Base-by-base conservation (phyloP, 2,888 invertebrate genomes). In the Diaphora mendica region DNA sequence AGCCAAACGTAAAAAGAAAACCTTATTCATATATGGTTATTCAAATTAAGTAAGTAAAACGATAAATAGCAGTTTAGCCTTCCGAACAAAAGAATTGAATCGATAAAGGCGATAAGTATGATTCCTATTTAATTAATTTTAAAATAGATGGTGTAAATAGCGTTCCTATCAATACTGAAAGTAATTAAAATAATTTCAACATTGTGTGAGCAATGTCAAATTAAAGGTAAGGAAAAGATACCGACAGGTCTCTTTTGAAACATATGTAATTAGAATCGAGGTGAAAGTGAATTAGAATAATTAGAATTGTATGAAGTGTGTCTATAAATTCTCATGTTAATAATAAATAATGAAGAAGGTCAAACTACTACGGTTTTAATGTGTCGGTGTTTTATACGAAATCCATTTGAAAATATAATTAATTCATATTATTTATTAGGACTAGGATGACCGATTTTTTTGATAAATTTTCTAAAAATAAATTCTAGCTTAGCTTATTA, bases 291-390 rank as follows among this genome's bases (percentile, higher is more conserved):
- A 35, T 59, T 59, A 39, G 26, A 39, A 39, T 26, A 68, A n/a
- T 55, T 55, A 39, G 35, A 68, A 35, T n/a, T 39, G 0, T 55
- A 9, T 59, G 26, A 20, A 59, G 39, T 55, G 2, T 20, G n/a
- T 20, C n/a, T 55, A 15, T 39, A 39, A 69, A 59, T 69, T 55
- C 39, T n/a, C 33, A n/a, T 35, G 33, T 68, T 68, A 55, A 35
- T 35, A 55, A 68, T 55, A n/a, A 35, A 68, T 51, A 48, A 48
- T n/a, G 1, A 15, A 51, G 51, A 68, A 68, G 68, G 51, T 68
- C 68, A 68, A n/a, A n/a, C n/a, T n/a, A 23, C 33, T 33, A 7
- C 15, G 20, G 35, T 35, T 35, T 68, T 68, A 13, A 35, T 20
- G 42, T 3, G 59, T 26, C 26, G 1, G 26, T 59, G 13, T 26